These are phyloP conservation scores for Calonectris borealis DNA, from an alignment of 2,113 vertebrate genomes.

Conservation along the genomic window DNA sequence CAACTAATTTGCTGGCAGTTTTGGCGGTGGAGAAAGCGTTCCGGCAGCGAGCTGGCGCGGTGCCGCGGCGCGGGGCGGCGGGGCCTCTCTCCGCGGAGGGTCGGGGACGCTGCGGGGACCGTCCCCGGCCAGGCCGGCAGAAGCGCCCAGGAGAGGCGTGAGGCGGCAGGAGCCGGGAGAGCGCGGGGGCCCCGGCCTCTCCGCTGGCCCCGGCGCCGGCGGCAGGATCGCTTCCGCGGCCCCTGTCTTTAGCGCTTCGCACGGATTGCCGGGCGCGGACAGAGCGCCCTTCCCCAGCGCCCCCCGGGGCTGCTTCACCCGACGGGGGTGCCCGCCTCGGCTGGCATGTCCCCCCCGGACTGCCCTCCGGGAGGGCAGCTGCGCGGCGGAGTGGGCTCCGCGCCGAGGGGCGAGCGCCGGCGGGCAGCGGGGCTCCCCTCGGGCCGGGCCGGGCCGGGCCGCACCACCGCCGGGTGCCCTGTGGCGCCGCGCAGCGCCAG, in stretches of 20 bases:
- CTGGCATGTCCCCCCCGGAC: accelerated
- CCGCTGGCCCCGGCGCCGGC: background rate
- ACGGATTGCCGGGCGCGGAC: background rate
- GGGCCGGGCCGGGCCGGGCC: background rate
- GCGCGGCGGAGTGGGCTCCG: background rate
- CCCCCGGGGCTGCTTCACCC: background rate
- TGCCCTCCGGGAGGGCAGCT: background rate
- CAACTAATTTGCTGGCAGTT: background rate
- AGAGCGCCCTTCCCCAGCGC: background rate
- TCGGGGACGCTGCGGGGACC: background rate
- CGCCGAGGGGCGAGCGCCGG: background rate
- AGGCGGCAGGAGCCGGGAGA: background rate
- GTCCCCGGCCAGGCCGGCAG: too few relatives aligned
- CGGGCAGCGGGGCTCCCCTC: background rate
- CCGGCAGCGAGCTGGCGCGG: background rate
- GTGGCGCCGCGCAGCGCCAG: too few relatives aligned
- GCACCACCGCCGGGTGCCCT: too few relatives aligned
- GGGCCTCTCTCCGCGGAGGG: background rate
- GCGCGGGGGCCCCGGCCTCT: background rate
- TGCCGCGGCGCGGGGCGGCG: background rate
- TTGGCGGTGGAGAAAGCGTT: background rate
- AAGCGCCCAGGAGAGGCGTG: background rate
- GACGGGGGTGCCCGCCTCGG: background rate
- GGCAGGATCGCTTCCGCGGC: background rate
- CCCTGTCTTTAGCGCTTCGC: background rate